Conservation (phyloP, 1,140 invertebrate genomes). For the Meloidogyne hapla region DNA sequence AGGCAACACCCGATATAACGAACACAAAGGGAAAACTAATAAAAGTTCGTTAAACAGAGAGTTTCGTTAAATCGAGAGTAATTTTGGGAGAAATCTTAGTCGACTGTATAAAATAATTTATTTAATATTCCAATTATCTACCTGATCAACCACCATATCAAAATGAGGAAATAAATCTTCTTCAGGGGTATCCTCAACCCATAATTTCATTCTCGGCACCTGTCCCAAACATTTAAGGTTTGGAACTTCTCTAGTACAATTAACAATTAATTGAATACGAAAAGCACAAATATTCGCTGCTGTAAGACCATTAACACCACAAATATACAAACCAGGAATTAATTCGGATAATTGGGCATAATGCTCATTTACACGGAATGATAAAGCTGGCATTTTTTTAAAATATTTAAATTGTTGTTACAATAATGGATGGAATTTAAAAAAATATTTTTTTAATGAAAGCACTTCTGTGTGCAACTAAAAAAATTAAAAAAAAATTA, state of each 20-base stretch:
- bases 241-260: constrained; percentile 78
- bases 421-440: neutral
- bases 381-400: constrained; percentile 41
- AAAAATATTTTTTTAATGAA: too few species aligned
- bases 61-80: too few species aligned
- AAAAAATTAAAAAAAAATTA: too few species aligned
- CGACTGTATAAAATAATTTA: too few species aligned
- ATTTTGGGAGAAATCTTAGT: too few species aligned
- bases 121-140: constrained; percentile 50
- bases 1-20: too few species aligned
- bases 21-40: too few species aligned
- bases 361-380: constrained; percentile 58
- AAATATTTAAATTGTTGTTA: neutral
- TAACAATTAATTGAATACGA: constrained; percentile 74
- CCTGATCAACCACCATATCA: constrained; percentile 75
- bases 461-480: too few species aligned
- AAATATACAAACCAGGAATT: constrained; percentile 56
- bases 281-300: constrained; percentile 58
- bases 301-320: constrained; percentile 54
- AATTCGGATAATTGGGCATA: constrained; percentile 60
- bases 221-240: constrained; percentile 68
- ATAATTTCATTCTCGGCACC: constrained; percentile 71
- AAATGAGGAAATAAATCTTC: constrained; percentile 74
- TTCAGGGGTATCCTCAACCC: constrained; percentile 72
- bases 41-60: too few species aligned